phyloP scores from a whole-genome alignment of 2,113 vertebrate species.

The Pseudois nayaur region DNA sequence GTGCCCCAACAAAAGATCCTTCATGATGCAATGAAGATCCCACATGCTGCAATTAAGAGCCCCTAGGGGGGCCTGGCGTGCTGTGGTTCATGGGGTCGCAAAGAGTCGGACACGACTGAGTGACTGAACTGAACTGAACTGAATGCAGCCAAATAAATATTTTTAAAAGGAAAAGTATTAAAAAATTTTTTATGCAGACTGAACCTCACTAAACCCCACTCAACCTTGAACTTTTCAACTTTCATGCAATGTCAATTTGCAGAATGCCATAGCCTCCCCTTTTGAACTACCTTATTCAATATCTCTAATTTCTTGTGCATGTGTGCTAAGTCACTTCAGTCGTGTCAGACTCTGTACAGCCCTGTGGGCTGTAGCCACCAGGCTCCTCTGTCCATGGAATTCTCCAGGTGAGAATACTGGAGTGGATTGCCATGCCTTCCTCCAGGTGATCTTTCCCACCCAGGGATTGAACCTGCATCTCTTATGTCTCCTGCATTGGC shows the following conservation, averaged over 20 bases:
- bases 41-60: neutral
- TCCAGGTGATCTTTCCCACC: neutral
- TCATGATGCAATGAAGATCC: neutral
- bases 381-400: neutral
- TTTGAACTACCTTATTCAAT: neutral
- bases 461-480: accelerated
- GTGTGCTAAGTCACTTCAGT: neutral
- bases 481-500: neutral
- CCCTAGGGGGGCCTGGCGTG: too few relatives aligned
- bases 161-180: neutral
- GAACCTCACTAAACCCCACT: neutral
- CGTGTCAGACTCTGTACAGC: neutral
- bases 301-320: neutral
- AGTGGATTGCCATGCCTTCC: neutral
- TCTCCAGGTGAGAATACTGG: neutral
- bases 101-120: too few relatives aligned
- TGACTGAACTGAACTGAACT: too few relatives aligned
- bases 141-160: neutral
- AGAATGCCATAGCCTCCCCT: neutral
- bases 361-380: neutral
- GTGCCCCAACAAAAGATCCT: neutral
- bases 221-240: neutral
- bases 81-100: too few relatives aligned
- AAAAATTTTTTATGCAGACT: neutral
- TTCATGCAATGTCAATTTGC: neutral